A percentile compares a stretch with the other conserved stretches of the same genome.
Conservation (phyloP, 2,888 invertebrate species). For the Apamea monoglypha region DNA sequence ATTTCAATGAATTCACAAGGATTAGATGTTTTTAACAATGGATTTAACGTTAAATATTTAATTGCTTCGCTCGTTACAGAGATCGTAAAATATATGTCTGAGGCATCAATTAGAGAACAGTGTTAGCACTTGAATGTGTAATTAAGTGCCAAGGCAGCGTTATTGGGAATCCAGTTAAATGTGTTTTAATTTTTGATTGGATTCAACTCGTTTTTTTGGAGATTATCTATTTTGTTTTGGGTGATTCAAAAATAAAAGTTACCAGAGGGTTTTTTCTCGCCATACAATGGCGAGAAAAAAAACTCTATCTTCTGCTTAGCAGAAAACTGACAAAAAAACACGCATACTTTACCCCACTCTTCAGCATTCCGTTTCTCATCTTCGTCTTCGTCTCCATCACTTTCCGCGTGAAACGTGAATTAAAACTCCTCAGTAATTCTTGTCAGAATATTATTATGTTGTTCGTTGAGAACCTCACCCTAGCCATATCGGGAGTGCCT, state of each 20-base stretch:
- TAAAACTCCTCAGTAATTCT: slow-evolving; percentile 62
- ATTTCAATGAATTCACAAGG: slow-evolving; percentile 72
- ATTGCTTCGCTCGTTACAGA: slow-evolving; percentile 76
- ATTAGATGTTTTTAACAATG: slow-evolving; percentile 69
- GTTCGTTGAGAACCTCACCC: slow-evolving; percentile 73
- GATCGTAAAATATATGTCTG: slow-evolving; percentile 78
- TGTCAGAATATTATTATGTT: slow-evolving; percentile 70
- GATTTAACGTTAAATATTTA: slow-evolving; percentile 77
- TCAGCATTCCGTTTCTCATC: background rate
- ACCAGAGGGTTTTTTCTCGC: background rate
- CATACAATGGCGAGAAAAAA: too few relatives aligned
- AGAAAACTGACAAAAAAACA: background rate
- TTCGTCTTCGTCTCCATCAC: slow-evolving; percentile 32
- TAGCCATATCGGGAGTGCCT: slow-evolving; percentile 77
- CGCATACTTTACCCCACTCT: background rate
- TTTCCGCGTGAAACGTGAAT: slow-evolving; percentile 47
- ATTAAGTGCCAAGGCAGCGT: slow-evolving; percentile 74
- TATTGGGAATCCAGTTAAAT: slow-evolving; percentile 74
- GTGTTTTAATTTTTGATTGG: slow-evolving; percentile 54
- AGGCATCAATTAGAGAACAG: slow-evolving; percentile 80
- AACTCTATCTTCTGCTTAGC: background rate
- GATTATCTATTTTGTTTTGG: background rate
- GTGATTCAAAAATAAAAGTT: background rate
- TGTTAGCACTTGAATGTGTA: slow-evolving; percentile 78
- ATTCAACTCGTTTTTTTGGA: slow-evolving; percentile 15